These are phyloP conservation scores for Carassius auratus DNA, from an alignment of 2,113 vertebrate species.

Conservation along the genomic window DNA sequence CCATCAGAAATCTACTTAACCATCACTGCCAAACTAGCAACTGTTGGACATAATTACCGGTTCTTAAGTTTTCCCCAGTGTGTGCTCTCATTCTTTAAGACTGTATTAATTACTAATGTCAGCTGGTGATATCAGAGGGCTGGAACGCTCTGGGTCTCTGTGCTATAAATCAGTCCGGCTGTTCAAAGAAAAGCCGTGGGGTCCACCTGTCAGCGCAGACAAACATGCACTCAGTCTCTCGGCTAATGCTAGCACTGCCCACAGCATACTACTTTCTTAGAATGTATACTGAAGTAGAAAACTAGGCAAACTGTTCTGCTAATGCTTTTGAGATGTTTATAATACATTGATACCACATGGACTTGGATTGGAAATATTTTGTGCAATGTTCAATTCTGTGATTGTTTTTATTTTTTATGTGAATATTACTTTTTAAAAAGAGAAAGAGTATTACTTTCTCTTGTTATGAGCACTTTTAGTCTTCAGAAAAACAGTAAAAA, in stretches of 20 bases:
- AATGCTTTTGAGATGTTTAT: background rate
- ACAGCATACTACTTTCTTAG: background rate
- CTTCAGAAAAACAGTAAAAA: background rate
- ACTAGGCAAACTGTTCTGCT: background rate
- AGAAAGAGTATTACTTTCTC: background rate
- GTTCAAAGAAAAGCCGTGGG: constrained; percentile 46
- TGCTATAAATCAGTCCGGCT: constrained; percentile 49
- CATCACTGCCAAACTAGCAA: constrained; percentile 23
- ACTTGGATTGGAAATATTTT: no score
- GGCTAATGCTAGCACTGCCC: constrained; percentile 7
- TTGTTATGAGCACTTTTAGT: background rate
- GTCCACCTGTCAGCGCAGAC: constrained; percentile 51
- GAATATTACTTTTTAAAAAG: background rate
- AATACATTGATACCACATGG: background rate
- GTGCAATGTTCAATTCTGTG: background rate
- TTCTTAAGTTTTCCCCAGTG: constrained; percentile 23
- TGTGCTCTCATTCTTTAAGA: constrained; percentile 32
- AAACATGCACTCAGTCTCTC: constrained; percentile 20
- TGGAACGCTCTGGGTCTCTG: constrained; percentile 44
- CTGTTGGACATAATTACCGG: constrained; percentile 10
- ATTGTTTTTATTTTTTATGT: no score
- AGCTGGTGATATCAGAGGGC: constrained; percentile 43
- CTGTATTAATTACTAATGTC: constrained; percentile 52
- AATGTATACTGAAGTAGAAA: background rate
- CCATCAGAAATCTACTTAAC: background rate